Percentiles rank a stretch among this genome's conserved stretches.
phyloP scores from a whole-genome alignment of 2,113 vertebrate genomes.

The Phaethornis superciliosus region DNA sequence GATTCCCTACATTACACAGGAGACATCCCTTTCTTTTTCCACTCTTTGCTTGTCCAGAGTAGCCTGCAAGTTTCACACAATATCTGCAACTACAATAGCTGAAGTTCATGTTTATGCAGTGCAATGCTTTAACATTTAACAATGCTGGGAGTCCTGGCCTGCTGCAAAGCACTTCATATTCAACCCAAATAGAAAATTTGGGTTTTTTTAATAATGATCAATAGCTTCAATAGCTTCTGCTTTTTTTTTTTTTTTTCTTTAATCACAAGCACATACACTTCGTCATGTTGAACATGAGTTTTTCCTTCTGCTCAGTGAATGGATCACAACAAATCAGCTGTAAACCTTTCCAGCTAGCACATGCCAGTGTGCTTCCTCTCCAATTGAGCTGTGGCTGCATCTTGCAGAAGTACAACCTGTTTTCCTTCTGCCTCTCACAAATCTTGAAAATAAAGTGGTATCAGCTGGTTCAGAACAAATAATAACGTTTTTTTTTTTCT shows the following conservation, averaged over 20 bases:
- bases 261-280: background rate
- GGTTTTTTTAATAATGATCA: background rate
- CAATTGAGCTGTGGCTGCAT: background rate
- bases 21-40: background rate
- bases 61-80: background rate
- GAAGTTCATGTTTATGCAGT: background rate
- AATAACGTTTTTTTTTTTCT: background rate
- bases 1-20: accelerated
- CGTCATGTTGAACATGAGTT: background rate
- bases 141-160: accelerated
- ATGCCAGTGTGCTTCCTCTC: background rate
- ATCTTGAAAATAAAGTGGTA: slow-evolving; percentile 5
- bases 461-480: background rate
- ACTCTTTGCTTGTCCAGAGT: background rate
- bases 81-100: background rate
- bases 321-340: slow-evolving; percentile 24
- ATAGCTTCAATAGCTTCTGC: background rate
- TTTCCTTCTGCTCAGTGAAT: slow-evolving; percentile 1
- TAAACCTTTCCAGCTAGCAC: background rate
- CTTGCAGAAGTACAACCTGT: background rate
- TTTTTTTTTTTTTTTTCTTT: background rate
- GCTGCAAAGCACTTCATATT: background rate
- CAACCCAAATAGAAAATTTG: background rate
- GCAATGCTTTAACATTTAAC: background rate
- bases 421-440: background rate